These are phyloP conservation scores for Manis crassicaudata DNA, from an alignment of 2,797 vertebrate genomes.

Conservation along the genomic window DNA sequence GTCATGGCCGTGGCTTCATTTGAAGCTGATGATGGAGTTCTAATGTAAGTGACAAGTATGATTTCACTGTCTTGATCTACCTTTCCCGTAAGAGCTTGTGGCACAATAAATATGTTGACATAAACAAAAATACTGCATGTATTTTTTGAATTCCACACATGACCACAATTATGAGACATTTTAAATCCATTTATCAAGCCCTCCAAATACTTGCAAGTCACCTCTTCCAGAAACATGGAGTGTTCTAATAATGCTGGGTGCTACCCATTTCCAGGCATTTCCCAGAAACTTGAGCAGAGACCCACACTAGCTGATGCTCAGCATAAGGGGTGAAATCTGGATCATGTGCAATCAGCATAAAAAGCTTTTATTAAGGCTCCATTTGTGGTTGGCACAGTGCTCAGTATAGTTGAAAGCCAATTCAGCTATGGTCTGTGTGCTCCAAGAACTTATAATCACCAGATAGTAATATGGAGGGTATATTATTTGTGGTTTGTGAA, in stretches of 20 bases:
- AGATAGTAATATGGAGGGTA: not conserved
- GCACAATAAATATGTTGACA: not conserved
- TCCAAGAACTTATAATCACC: not conserved
- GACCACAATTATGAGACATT: not conserved
- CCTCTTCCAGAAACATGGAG: not conserved
- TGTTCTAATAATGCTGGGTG: not conserved
- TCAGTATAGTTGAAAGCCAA: not conserved
- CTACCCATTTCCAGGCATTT: not conserved
- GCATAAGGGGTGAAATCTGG: not conserved
- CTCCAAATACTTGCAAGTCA: not conserved
- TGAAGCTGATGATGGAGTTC: not conserved
- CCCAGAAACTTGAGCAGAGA: not conserved
- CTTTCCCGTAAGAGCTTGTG: not conserved
- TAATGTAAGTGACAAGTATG: not conserved
- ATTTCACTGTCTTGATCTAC: not conserved
- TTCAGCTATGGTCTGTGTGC: not conserved
- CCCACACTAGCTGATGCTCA: not conserved
- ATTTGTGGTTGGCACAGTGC: not conserved
- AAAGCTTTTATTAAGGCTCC: not conserved
- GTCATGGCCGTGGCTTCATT: not conserved
- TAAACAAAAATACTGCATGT: not conserved
- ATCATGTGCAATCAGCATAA: not conserved
- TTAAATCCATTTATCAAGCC: not conserved
- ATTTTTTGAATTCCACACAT: not conserved
- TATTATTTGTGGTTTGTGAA: not conserved